Conservation (phyloP, 2,888 invertebrate genomes). For the Allolobophora icterica region DNA sequence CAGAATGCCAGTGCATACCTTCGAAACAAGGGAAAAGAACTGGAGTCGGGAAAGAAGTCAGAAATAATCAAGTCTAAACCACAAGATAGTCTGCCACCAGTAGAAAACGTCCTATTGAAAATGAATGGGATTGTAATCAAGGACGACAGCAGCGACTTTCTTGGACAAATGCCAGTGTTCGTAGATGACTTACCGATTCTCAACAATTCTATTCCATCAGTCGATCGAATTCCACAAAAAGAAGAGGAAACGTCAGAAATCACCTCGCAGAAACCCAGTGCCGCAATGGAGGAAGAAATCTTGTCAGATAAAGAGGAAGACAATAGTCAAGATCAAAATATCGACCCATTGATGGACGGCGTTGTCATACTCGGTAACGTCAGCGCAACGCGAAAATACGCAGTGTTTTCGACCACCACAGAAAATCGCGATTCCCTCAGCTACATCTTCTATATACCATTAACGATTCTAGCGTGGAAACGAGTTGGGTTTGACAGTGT, state of each 20-base stretch:
- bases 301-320: neutral
- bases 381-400: slow-evolving; percentile 30
- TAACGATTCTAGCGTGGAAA: slow-evolving; percentile 42
- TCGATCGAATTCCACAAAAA: neutral
- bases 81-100: neutral
- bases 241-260: neutral
- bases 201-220: neutral
- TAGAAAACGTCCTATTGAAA: neutral
- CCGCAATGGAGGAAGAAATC: neutral
- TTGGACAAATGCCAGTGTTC: neutral
- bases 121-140: neutral
- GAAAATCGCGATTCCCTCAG: slow-evolving; percentile 28
- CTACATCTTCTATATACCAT: slow-evolving; percentile 40
- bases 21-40: neutral
- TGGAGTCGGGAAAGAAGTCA: neutral
- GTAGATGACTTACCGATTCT: neutral
- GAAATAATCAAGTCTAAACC: neutral
- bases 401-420: slow-evolving; percentile 43
- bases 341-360: neutral
- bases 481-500: slow-evolving; percentile 39
- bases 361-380: neutral
- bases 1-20: neutral
- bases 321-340: neutral
- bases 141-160: slow-evolving; percentile 2
- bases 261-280: neutral